Conservation (phyloP, 2,113 vertebrate genomes). For the Anguilla rostrata region DNA sequence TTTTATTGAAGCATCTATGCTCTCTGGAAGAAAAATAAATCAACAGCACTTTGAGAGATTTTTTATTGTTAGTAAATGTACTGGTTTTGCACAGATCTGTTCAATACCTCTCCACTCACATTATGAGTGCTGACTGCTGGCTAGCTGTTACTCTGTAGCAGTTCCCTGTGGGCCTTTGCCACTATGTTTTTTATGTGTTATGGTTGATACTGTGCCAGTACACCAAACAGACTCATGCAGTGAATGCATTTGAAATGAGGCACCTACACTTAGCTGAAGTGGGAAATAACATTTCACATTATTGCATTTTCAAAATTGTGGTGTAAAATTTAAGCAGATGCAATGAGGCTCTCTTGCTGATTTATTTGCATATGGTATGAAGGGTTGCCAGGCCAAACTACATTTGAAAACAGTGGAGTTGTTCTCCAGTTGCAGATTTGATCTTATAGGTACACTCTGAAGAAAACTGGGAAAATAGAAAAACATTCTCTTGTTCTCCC, state of each 20-base stretch:
- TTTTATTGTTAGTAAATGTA: neutral
- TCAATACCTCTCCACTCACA: neutral
- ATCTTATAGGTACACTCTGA: neutral
- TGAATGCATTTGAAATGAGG: constrained; percentile 3
- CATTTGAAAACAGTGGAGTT: neutral
- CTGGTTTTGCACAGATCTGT: neutral
- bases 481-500: neutral
- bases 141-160: neutral
- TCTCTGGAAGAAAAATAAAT: neutral
- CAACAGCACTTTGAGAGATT: neutral
- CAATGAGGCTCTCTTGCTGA: neutral
- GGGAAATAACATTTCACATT: neutral
- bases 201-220: neutral
- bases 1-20: neutral
- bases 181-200: neutral
- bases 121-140: neutral
- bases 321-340: constrained; percentile 3
- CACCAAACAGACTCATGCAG: neutral
- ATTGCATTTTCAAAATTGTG: neutral
- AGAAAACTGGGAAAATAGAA: neutral
- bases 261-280: neutral
- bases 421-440: neutral
- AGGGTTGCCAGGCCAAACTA: neutral
- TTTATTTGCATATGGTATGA: neutral
- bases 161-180: neutral